Evolutionary conservation across 2,888 invertebrate species (phyloP).

Genomic region (Epicampocera succincta): DNA sequence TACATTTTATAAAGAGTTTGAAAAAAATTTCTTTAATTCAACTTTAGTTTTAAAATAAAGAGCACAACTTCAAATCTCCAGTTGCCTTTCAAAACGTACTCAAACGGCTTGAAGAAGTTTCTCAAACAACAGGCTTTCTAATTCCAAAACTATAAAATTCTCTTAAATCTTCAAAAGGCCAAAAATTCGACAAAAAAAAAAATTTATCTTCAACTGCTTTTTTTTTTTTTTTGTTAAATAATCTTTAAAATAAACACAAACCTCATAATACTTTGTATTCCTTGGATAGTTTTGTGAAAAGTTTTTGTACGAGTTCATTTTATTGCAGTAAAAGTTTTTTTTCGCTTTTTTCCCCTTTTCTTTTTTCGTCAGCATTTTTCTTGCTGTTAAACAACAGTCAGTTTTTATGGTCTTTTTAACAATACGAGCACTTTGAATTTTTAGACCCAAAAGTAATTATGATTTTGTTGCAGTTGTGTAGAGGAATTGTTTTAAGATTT

Average conservation of each 20-base stretch:
- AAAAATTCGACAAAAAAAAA: no score
- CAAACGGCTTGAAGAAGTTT: background rate
- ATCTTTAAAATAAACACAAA: slow-evolving; percentile 50
- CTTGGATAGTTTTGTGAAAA: slow-evolving; percentile 60
- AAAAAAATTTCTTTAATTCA: no score
- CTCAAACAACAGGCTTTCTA: background rate
- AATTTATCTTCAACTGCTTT: slow-evolving; percentile 6
- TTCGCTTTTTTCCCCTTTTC: background rate
- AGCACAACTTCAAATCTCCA: no score
- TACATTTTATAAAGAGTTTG: no score
- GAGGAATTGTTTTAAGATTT: slow-evolving; percentile 54
- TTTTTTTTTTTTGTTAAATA: slow-evolving; percentile 42
- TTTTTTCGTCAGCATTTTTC: slow-evolving; percentile 2
- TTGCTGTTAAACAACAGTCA: slow-evolving; percentile 25
- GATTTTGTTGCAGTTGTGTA: slow-evolving; percentile 55
- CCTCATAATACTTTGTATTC: slow-evolving; percentile 62
- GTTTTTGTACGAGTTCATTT: slow-evolving; percentile 60
- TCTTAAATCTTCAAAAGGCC: slow-evolving; percentile 6
- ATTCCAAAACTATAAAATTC: background rate
- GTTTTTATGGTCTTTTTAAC: slow-evolving; percentile 54
- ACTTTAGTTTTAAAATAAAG: no score
- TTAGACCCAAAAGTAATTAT: slow-evolving; percentile 69
- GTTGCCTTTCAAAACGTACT: no score
- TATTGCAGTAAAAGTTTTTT: slow-evolving; percentile 64
- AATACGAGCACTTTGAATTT: slow-evolving; percentile 43